These are phyloP conservation scores for Parazoanthus swiftii DNA, from an alignment of 92 coral and sea anemone genomes.

Conservation along the genomic window DNA sequence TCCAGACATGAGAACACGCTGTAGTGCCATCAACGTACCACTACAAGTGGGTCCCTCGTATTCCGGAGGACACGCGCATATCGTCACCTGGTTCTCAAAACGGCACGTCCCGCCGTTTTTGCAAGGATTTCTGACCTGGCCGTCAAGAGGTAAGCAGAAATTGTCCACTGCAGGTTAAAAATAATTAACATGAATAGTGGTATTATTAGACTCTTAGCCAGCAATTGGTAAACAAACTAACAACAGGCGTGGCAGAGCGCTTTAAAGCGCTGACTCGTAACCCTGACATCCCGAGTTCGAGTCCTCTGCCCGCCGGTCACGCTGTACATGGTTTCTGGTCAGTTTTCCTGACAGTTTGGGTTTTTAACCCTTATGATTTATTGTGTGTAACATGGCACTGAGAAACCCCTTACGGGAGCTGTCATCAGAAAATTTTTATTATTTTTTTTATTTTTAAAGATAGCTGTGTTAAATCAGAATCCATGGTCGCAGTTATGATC, in stretches of 20 bases:
- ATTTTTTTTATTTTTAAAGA: too few species aligned
- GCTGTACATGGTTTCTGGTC: too few species aligned
- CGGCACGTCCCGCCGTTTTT: slow-evolving; percentile 82
- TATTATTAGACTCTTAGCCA: background rate
- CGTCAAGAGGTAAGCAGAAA: slow-evolving; percentile 67
- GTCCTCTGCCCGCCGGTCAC: too few species aligned
- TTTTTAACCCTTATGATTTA: too few species aligned
- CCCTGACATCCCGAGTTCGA: too few species aligned
- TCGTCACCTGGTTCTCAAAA: slow-evolving; percentile 52
- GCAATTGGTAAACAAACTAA: background rate
- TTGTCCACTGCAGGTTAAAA: slow-evolving; percentile 65
- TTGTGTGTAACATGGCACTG: too few species aligned
- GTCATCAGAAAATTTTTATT: too few species aligned
- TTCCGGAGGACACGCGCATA: slow-evolving; percentile 63
- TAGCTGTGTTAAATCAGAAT: background rate
- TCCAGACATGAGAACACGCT: too few species aligned
- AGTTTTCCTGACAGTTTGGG: too few species aligned
- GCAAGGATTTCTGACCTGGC: slow-evolving; percentile 72
- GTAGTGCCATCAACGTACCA: slow-evolving; percentile 31
- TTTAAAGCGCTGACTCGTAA: too few species aligned
- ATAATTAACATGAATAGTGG: background rate
- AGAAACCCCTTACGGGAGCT: too few species aligned
- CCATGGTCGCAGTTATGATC: too few species aligned
- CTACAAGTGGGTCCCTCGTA: slow-evolving; percentile 79
- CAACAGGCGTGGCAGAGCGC: background rate